These are phyloP conservation scores for Gastracanthus pulcherrimus DNA, from an alignment of 2,888 invertebrate genomes.

Conservation along the genomic window DNA sequence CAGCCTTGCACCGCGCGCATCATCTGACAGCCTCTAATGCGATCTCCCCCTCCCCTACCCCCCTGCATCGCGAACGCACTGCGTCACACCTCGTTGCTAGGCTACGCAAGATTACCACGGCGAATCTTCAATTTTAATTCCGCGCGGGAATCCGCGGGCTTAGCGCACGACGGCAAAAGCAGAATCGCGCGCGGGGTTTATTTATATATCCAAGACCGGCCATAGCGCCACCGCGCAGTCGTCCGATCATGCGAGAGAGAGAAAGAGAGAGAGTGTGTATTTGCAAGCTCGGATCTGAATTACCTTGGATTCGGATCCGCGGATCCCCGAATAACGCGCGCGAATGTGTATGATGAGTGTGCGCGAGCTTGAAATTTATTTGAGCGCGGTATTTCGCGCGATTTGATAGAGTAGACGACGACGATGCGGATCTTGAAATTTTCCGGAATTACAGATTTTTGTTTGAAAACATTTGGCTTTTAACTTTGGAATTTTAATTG, in stretches of 20 bases:
- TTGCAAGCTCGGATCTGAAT: not conserved
- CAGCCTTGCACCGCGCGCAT: not conserved
- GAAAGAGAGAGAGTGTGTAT: not conserved
- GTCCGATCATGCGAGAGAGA: no score
- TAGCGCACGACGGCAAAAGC: not conserved
- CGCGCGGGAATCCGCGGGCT: not conserved
- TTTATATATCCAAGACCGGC: conserved; percentile 4
- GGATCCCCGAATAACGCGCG: no score
- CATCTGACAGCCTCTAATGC: not conserved
- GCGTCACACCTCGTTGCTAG: conserved; percentile 38
- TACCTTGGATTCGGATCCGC: conserved; percentile 16
- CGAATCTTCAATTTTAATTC: no score
- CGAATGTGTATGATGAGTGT: no score
- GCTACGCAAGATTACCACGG: conserved; percentile 29
- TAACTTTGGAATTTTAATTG: no score
- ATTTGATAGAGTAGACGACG: no score
- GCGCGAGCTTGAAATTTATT: no score
- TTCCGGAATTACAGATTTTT: no score
- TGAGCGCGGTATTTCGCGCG: no score
- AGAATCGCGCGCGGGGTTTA: conserved; percentile 16
- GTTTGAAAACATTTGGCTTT: no score
- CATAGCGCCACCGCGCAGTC: no score
- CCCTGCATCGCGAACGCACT: not conserved
- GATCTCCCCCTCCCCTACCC: not conserved
- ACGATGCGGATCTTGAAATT: no score